Conservation (phyloP, 2,888 invertebrate species). For the Abrostola triplasia region DNA sequence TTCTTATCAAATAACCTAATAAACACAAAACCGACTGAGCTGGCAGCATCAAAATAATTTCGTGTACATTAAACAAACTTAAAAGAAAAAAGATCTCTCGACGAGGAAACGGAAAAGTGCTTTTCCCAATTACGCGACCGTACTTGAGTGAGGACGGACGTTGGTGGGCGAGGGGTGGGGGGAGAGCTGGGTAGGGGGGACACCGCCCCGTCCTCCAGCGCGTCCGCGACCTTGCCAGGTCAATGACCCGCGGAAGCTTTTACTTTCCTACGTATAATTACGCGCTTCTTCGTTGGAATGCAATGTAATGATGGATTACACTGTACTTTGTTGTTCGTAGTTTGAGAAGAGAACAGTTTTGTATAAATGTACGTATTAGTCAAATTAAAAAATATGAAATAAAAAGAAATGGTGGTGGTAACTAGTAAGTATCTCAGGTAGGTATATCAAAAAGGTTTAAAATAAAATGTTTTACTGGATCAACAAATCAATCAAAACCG, state of each 20-base stretch:
- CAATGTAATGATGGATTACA: conserved; percentile 18
- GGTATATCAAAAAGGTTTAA: too few relatives aligned
- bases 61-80: conserved; percentile 27
- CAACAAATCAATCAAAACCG: too few relatives aligned
- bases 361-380: conserved; percentile 7
- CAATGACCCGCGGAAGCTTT: conserved; percentile 59
- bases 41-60: conserved; percentile 5
- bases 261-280: conserved; percentile 59
- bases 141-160: conserved; percentile 46
- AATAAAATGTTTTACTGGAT: too few relatives aligned
- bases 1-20: neutral
- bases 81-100: conserved; percentile 33
- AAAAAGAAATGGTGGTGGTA: too few relatives aligned
- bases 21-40: neutral
- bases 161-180: conserved; percentile 9
- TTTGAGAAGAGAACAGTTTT: too few relatives aligned
- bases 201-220: conserved; percentile 49
- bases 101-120: conserved; percentile 50
- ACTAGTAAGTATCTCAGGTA: too few relatives aligned
- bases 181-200: conserved; percentile 4
- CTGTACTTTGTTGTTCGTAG: neutral
- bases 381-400: too few relatives aligned
- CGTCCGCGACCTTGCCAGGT: conserved; percentile 63
- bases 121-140: conserved; percentile 56
- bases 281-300: conserved; percentile 21